phyloP scores from a whole-genome alignment of 1,140 invertebrate genomes.

The Zaprionus kolodkinae region DNA sequence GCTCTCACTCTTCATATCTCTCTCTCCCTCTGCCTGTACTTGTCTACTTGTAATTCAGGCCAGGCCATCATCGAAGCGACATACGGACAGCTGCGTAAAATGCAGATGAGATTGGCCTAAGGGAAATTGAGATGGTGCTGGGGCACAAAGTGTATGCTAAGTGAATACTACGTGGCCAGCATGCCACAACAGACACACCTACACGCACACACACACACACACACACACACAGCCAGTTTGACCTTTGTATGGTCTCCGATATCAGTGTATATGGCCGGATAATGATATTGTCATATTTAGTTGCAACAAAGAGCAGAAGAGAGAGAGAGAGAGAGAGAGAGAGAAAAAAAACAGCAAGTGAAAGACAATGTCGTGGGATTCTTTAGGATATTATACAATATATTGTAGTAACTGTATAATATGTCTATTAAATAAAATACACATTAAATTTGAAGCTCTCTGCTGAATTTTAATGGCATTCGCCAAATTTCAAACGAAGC shows the following conservation, averaged over 20 bases:
- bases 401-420: not conserved
- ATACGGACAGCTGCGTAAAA: conserved; percentile 21
- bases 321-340: too few species aligned
- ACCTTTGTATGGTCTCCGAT: not conserved
- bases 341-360: not conserved
- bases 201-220: conserved; percentile 8
- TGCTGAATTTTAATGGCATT: conserved; percentile 2
- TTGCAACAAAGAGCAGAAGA: not conserved
- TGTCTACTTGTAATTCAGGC: conserved; percentile 35
- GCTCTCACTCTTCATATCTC: not conserved
- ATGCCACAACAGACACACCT: conserved; percentile 2
- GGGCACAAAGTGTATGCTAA: conserved; percentile 18
- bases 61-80: conserved; percentile 16
- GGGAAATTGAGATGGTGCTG: conserved; percentile 9
- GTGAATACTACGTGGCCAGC: conserved; percentile 36
- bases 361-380: not conserved
- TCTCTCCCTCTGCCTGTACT: not conserved
- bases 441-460: not conserved
- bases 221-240: not conserved
- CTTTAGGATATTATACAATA: not conserved
- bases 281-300: conserved; percentile 3
- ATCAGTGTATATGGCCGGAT: conserved; percentile 1
- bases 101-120: conserved; percentile 39
- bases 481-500: not conserved
- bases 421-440: not conserved